These are phyloP conservation scores for Sprattus sprattus DNA, from an alignment of 2,113 vertebrate species.

Conservation along the genomic window DNA sequence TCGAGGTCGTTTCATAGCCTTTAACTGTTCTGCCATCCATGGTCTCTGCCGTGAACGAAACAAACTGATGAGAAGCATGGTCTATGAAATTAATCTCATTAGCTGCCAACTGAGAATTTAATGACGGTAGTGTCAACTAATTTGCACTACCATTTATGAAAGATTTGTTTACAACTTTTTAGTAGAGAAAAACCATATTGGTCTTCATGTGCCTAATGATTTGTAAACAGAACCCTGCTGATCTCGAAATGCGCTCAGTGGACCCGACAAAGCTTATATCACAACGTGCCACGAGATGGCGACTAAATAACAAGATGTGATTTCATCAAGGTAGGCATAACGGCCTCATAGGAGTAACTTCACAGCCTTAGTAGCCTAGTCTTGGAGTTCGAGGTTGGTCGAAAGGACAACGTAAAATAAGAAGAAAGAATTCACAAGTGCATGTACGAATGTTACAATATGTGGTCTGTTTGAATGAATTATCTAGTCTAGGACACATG, in stretches of 20 bases:
- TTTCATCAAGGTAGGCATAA: not conserved
- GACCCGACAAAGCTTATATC: not conserved
- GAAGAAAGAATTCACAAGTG: not conserved
- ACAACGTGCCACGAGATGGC: not conserved
- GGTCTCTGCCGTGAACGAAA: not conserved
- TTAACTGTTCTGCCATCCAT: not conserved
- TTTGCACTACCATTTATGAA: not conserved
- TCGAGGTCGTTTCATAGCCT: not conserved
- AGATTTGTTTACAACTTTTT: not conserved
- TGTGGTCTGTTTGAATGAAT: not conserved
- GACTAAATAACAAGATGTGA: not conserved
- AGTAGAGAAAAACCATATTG: not conserved
- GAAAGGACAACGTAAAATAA: not conserved
- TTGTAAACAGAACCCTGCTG: not conserved
- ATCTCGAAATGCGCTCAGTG: not conserved
- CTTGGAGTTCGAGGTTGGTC: not conserved
- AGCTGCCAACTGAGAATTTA: not conserved
- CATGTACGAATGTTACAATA: not conserved
- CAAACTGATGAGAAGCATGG: not conserved
- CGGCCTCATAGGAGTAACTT: not conserved
- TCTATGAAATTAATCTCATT: constrained; percentile 16
- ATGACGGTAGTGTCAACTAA: not conserved
- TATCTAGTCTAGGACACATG: not conserved
- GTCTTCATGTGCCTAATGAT: not conserved
- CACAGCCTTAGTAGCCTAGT: too few species aligned